Evolutionary conservation across 1,140 invertebrate genomes (phyloP).

Genomic region (Kradibia gibbosae): DNA sequence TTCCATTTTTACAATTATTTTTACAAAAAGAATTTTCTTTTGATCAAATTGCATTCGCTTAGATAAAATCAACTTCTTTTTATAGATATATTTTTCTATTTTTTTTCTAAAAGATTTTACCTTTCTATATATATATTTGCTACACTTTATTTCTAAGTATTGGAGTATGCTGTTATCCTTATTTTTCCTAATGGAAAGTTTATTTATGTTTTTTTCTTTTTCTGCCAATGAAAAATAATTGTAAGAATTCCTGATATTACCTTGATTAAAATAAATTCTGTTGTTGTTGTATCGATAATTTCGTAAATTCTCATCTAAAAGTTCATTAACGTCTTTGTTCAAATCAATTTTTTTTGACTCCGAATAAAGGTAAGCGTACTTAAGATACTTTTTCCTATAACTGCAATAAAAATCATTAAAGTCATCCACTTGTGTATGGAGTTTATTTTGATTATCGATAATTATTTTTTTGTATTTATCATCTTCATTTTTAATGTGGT

Average conservation of each 20-base stretch:
- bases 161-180: background rate
- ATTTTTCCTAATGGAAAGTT: background rate
- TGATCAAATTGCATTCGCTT: background rate
- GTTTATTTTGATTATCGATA: background rate
- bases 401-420: background rate
- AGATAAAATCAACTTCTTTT: background rate
- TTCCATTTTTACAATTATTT: background rate
- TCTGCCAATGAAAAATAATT: background rate
- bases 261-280: background rate
- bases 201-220: background rate
- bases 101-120: background rate
- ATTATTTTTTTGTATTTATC: background rate
- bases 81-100: background rate
- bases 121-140: background rate
- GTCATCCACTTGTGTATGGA: background rate
- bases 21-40: background rate
- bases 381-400: background rate
- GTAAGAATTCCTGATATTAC: background rate
- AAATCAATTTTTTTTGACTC: background rate
- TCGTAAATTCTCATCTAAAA: background rate
- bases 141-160: background rate
- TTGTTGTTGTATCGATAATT: background rate
- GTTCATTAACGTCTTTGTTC: background rate
- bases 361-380: background rate
- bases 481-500: background rate